Evolutionary conservation across 1,140 invertebrate genomes (phyloP), one percentile per base, ranked within the genome.

Genomic region (Maniola jurtina): DNA sequence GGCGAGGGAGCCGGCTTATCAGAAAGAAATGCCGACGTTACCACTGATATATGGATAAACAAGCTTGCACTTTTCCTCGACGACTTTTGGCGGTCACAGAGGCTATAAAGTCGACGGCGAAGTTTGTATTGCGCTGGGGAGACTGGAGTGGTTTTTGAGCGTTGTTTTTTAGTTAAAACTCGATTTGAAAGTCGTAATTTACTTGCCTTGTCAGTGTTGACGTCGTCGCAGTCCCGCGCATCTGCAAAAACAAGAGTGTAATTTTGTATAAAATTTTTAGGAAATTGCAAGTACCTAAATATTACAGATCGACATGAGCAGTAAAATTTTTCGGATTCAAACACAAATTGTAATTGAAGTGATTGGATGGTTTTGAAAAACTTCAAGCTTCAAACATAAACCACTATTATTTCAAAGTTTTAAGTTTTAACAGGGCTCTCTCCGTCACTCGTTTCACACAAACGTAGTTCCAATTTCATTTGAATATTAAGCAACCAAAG

Each of bases 41-140:
- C 67, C 67, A 68, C 76, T 87, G 86, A 90, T 88, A 84, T 89
- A 87, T 78, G 86, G 80, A 85, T 88, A 86, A 90, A 88, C 86
- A 88, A 81, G 84, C 85, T 87, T 89, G 88, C 88, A 90, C 86
- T 88, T 90, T 88, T 88, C 76, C 80, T 80, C 74, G 67, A 63
- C 77, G 83, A 88, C 80, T 80, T 85, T 88, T 87, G 83, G 82
- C 86, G 83, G 86, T 88, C 86, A 82, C 79, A 79, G 64, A 68
- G 78, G 80, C 83, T 81, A 89, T 89, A 88, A 88, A 88, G 72
- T 79, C 75, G 77, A 81, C 86, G 79, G 63, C 47, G 60, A 90
- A 89, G 78, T 90, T 90, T 86, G 73, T 79, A 86, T 82, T 80
- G 77, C 77, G 76, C 70, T 80, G 81, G 77, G 78, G 76, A 68